Base-by-base conservation (phyloP, 1,140 invertebrate species). In the Drosophila nasuta region DNA sequence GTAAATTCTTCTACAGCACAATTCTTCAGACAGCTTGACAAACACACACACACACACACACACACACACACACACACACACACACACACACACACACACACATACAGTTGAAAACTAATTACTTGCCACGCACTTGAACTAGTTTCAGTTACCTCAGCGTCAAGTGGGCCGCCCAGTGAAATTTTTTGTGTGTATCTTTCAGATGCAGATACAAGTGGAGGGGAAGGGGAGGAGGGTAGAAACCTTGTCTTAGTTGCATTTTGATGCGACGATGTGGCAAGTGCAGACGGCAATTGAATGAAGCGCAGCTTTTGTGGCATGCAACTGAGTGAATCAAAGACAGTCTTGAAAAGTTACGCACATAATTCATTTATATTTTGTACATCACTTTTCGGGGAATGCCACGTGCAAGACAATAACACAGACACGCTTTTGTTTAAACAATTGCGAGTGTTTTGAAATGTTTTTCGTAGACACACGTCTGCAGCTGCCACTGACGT, bases 41-140 rank as follows among this genome's bases (percentile, higher is more conserved):
- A 73, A 73, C 46, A 64, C 35, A 62, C 30, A 43, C 46, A 62
- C 30, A 43, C 41, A 59, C 25, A 54, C 52, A 45, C 51, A 45
- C 38, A 58, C 62, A 48, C n/a, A 62, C 30, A 43, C 41, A 59
- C 25, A 54, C 52, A 45, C 51, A 45, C 38, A 58, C 62, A 48
- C 30, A 43, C 46, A 73, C 46, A 64, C 35, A 62, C 30, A 43
- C 46, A 62, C 30, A 43, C 41, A 59, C 25, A 54, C 52, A 45
- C 51, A 45, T 43, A 58, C 62, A 48, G 38, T 35, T 62, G 20
- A 52, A 43, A 66, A 58, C 80, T 89, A 88, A 88, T 83, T 86
- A 86, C 82, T 70, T 79, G 81, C 66, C 69, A 77, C 75, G 54
- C 85, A 89, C 85, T 88, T 86, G 82, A 81, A 82, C 82, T 81